Evolutionary conservation across 2,797 vertebrate species (phyloP).

Genomic region (Hippopotamyrus pictus): DNA sequence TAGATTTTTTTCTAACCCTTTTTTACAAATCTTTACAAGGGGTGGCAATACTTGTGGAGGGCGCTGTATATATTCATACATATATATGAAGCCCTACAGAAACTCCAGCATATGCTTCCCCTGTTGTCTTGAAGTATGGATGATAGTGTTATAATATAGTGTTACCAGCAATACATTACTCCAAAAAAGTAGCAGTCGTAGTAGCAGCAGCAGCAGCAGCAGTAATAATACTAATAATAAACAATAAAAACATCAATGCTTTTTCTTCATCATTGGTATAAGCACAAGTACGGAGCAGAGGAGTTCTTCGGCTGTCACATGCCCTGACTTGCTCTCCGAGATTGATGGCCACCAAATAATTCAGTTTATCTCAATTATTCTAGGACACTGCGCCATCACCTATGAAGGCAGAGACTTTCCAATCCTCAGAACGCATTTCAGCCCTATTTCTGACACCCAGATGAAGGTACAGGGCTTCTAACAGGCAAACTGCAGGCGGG

Average conservation of each 20-base stretch:
- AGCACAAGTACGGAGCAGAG: not conserved
- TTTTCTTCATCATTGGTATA: not conserved
- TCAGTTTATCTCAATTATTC: not conserved
- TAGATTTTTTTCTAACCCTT: no score
- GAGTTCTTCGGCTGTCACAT: not conserved
- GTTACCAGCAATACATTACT: not conserved
- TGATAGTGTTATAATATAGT: not conserved
- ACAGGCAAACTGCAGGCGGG: not conserved
- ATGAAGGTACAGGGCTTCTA: not conserved
- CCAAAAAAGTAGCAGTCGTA: not conserved
- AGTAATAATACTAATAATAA: not conserved
- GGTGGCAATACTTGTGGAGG: no score
- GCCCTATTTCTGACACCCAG: not conserved
- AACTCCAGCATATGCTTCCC: not conserved
- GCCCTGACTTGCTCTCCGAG: not conserved
- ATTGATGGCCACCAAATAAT: not conserved
- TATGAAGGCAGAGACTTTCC: not conserved
- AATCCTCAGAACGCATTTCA: not conserved
- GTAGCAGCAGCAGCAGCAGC: not conserved
- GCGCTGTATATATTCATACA: not conserved
- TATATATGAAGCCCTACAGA: not conserved
- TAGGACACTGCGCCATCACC: not conserved
- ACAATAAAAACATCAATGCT: not conserved
- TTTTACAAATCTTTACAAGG: no score
- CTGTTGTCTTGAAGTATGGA: not conserved